Conservation (phyloP, 2,113 vertebrate genomes). For the Chaetorhynchus papuensis region DNA sequence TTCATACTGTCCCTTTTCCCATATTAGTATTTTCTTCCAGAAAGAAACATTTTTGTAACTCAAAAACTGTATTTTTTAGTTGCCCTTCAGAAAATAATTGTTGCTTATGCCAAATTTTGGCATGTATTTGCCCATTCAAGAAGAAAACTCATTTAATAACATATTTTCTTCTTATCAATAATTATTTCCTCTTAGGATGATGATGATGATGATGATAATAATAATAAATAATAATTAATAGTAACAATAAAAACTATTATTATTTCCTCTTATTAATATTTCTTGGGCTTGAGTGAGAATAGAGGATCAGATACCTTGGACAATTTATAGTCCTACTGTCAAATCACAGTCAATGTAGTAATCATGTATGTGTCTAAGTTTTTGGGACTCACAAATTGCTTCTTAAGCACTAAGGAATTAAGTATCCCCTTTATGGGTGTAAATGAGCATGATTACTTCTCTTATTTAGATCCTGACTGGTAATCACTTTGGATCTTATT, state of each 20-base stretch:
- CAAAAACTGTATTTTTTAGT: background rate
- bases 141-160: background rate
- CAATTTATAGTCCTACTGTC: background rate
- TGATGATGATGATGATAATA: background rate
- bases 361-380: background rate
- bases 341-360: background rate
- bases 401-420: background rate
- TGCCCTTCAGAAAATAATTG: background rate
- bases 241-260: too few relatives aligned
- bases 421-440: background rate
- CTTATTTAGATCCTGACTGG: background rate
- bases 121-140: background rate
- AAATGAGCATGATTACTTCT: background rate
- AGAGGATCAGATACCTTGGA: background rate
- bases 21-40: background rate
- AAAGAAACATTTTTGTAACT: background rate
- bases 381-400: background rate
- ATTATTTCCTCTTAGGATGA: background rate
- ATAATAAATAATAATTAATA: accelerated
- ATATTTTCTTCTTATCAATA: background rate
- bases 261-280: background rate
- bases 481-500: background rate
- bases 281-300: background rate
- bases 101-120: background rate
- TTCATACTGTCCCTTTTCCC: background rate